Base-by-base conservation (phyloP, 2,888 invertebrate species). In the Sphecodes monilicornis region DNA sequence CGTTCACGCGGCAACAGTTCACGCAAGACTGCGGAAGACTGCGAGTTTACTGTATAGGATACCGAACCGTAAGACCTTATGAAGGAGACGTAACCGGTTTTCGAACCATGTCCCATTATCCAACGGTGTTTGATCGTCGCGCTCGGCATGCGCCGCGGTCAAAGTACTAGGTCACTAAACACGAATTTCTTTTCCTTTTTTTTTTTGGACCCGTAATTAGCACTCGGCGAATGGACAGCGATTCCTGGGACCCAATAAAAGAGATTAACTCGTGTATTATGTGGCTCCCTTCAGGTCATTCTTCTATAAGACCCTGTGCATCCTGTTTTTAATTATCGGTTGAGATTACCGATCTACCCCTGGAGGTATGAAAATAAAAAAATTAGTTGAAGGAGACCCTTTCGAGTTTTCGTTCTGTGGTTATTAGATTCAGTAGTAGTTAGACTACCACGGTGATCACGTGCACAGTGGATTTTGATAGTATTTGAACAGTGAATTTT, bases 1-100 rank as follows among this genome's bases (percentile, higher is more conserved):
- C 41, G 81, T 66, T 72, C 43, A 8, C 76, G 26, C 32, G 46
- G 13, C 72, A 46, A 78, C 81, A 36, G 85, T 60, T 69, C 36
- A 36, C 32, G 26, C 57, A 84, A 77, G 73, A 90, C 90, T 90
- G 82, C 73, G 26, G 64, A 84, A 77, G 73, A 90, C 90, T 90
- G 82, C 73, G 54, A 39, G 78, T 60, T 32, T 36, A 5, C 26
- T 60, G 18, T n/a, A 43, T 87, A 70, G 76, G 80, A 76, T 80
- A 70, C 77, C 76, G 39, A 76, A 71, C 66, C 18, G 32, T 16
- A n/a, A 26, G 74, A 26, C 46, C 26, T 4, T 22, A 13, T 18
- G 32, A 26, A 1, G 43, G 29, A 32, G 22, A 3, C 10, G 70
- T 22, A 80, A 86, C 86, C 86, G 86, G 86, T 86, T 86, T 36